Base-by-base conservation (phyloP, 2,113 vertebrate species). In the Daphoenositta chrysoptera region DNA sequence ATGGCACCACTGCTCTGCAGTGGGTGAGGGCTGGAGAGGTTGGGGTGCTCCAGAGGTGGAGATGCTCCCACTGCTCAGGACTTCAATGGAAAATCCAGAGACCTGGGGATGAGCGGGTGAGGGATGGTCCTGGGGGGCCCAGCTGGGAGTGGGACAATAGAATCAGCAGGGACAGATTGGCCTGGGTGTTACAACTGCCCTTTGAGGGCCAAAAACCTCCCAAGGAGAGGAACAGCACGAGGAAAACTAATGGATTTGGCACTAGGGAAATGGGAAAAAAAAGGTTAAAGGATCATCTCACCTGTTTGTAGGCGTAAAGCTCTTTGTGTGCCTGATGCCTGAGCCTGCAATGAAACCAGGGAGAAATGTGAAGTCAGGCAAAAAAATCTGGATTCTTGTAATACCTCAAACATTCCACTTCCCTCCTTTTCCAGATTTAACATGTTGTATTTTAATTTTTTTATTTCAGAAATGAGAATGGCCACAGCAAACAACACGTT, bases 271-370 rank as follows among this genome's bases (percentile, higher is more conserved):
- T 40, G 21, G 86, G 23, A 15, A 7, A 0, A 26, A 17, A 10
- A 44, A 26, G 6, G 42, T 50, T 2, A 3, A 51, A 27, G 77
- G 18, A 42, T 77, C 70, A 44, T 40, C 98, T 98, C 95, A 99
- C 99, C 99, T 99, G 99, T 98, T 99, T 99, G 98, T 99, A 99
- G 90, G 99, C 99, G 92, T 99, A 99, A 84, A 99, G 98, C 96
- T 99, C 99, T 98, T 99, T 99, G 98, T 99, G 99, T 19, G 99
- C 99, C 97, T 99, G 99, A 93, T 99, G 99, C 89, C 99, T 98
- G 97, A 99, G 98, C 98, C 99, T 99, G 97, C 54, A 98, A 95
- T 53, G 68, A n/a, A 95, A 76, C 94, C 88, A 96, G 72, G 17
- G 93, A 69, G 61, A 96, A 60, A 40, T 0, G 3, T 48, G 57